Evolutionary conservation across 35 echinoderm and acorn worm genomes (phyloP), one percentile per base, ranked within the genome.

Genomic region (Ptychodera flava): DNA sequence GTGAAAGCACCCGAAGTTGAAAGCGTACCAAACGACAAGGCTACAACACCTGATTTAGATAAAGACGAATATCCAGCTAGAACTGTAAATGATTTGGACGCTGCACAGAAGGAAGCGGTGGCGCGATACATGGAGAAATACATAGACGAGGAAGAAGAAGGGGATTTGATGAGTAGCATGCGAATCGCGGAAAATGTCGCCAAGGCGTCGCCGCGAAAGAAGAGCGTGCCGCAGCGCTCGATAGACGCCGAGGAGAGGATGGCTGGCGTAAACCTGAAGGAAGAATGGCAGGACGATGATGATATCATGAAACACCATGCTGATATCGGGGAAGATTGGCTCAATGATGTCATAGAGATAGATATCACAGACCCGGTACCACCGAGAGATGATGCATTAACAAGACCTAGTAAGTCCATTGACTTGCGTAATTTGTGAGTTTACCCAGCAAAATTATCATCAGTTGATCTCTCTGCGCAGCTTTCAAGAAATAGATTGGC

Each of bases 281-380:
- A 94, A 22, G 92, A 91, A 76, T 94, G 92, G 92, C 92, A 94
- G 38, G 92, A 94, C 80, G 92, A 94, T 37, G 92, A 94, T 36
- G 90, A 89, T 36, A 31, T 88, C 1, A 31, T 81, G 83, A 88
- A 90, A 52, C 85, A 81, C 29, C 80, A 89, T 0, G 77, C 85
- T 36, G 88, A 85, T 28, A 79, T 78, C 14, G 78, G 77, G 0
- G 35, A 10, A 10, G 35, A 14, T 16, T 78, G 35, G 82, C 78
- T 30, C 27, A 83, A 90, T 76, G 35, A 86, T n/a, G 33, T 30
- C 0, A 34, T 80, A 1, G 35, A 90, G 16, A 53, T 82, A 1
- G 91, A 92, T 16, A 80, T 86, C 2, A 90, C 36, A 37, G 36
- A 85, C 32, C 77, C 85, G 32, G 92, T 94, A 15, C 92, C 92